phyloP scores from a whole-genome alignment of 1,140 invertebrate genomes.

The Rhynchophorus ferrugineus region DNA sequence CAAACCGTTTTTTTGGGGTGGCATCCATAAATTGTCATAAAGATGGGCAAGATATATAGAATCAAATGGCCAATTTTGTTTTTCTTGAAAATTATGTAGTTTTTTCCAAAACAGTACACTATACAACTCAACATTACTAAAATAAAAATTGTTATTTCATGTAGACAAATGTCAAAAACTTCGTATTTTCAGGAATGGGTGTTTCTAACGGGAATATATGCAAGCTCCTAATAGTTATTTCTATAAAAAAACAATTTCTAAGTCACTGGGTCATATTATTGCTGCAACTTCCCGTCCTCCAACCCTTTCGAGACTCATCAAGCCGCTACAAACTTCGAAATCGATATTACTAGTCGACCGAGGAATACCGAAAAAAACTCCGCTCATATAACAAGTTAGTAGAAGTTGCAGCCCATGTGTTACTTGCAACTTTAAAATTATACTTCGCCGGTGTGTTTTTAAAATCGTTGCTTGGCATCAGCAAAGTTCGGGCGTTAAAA shows the following conservation, averaged over 20 bases:
- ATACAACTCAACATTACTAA: too few relatives aligned
- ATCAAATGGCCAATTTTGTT: too few relatives aligned
- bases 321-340: conserved; percentile 27
- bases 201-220: too few relatives aligned
- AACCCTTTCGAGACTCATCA: conserved; percentile 31
- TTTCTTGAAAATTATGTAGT: too few relatives aligned
- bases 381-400: conserved; percentile 17
- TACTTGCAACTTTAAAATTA: conserved; percentile 22
- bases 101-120: too few relatives aligned
- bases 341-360: conserved; percentile 28
- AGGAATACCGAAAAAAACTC: conserved; percentile 14
- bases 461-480: not conserved
- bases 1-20: too few relatives aligned
- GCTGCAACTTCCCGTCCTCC: conserved; percentile 28
- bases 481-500: not conserved
- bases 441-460: conserved; percentile 8
- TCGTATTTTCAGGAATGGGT: too few relatives aligned
- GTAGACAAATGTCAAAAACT: too few relatives aligned
- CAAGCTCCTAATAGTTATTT: too few relatives aligned
- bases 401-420: conserved; percentile 20
- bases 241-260: not conserved
- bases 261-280: conserved; percentile 19
- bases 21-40: too few relatives aligned
- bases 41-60: too few relatives aligned
- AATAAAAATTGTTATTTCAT: too few relatives aligned